These are phyloP conservation scores for Australoheros facetus DNA, from an alignment of 2,797 vertebrate genomes.

Conservation along the genomic window DNA sequence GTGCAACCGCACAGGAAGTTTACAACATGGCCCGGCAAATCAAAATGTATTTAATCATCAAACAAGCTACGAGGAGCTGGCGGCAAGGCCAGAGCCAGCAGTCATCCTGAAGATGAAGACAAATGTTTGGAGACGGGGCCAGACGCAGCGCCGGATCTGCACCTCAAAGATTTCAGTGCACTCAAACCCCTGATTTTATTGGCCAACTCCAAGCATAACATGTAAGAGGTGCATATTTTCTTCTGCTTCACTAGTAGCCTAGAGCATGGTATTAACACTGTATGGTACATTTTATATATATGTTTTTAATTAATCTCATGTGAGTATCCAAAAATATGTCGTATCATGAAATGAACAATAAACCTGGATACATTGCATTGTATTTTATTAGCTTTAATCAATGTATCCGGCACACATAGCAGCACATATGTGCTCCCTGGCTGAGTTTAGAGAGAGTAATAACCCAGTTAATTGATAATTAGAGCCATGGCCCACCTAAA, in stretches of 20 bases:
- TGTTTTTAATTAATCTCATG: constrained; percentile 70
- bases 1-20: constrained; percentile 83
- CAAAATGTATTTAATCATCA: constrained; percentile 82
- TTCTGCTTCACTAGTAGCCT: constrained; percentile 38
- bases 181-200: constrained; percentile 39
- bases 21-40: constrained; percentile 76
- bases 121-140: constrained; percentile 68
- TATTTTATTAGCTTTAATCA: constrained; percentile 63
- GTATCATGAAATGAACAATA: constrained; percentile 54
- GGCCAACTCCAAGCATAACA: constrained; percentile 31
- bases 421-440: constrained; percentile 60
- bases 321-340: constrained; percentile 55
- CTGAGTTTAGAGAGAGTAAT: constrained; percentile 59
- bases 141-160: constrained; percentile 48
- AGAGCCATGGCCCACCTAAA: constrained; percentile 57
- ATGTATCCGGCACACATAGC: constrained; percentile 36
- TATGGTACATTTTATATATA: constrained; percentile 39
- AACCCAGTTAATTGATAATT: constrained; percentile 70
- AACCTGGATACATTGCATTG: constrained; percentile 48
- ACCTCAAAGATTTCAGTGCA: constrained; percentile 32
- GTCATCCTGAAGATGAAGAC: constrained; percentile 72
- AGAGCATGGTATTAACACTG: constrained; percentile 36
- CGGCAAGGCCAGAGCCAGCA: constrained; percentile 63
- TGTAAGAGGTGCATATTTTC: constrained; percentile 54
- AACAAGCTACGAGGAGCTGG: constrained; percentile 63